phyloP scores from a whole-genome alignment of 92 coral and sea anemone genomes.

The Blastomussa wellsi region DNA sequence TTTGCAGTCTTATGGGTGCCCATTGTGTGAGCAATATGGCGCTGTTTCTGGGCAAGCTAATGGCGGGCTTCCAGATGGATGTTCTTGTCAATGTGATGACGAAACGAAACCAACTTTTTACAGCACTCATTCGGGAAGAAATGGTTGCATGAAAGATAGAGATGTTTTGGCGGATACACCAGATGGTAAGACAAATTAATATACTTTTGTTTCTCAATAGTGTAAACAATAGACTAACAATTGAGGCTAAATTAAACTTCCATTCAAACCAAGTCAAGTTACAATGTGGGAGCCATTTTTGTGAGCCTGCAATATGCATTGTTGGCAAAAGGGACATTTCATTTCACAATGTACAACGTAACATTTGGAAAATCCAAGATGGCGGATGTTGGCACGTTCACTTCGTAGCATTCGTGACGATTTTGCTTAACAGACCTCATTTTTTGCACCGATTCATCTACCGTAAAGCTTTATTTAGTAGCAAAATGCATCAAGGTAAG shows the following conservation, averaged over 20 bases:
- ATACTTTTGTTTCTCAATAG: background rate
- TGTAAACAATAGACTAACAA: background rate
- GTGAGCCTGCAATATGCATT: too few relatives aligned
- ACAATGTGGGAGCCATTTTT: too few relatives aligned
- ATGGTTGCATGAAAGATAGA: constrained; percentile 2
- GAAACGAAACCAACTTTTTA: constrained; percentile 16
- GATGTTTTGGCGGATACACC: constrained; percentile 13
- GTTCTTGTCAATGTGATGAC: constrained; percentile 16
- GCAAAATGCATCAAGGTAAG: too few relatives aligned
- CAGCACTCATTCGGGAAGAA: background rate
- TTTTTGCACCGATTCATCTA: too few relatives aligned
- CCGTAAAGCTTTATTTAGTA: too few relatives aligned
- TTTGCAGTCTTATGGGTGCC: background rate
- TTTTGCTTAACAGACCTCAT: too few relatives aligned
- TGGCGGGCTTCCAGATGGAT: background rate
- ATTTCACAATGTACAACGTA: too few relatives aligned
- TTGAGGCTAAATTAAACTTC: background rate
- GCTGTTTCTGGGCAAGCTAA: background rate
- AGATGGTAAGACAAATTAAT: constrained; percentile 9
- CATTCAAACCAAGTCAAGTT: background rate
- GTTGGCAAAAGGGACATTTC: too few relatives aligned
- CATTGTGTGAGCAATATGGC: constrained; percentile 12
- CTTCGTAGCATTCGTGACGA: too few relatives aligned
- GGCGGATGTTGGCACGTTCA: too few relatives aligned
- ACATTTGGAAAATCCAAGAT: too few relatives aligned